phyloP scores from a whole-genome alignment of 1,140 invertebrate species.

The Wiebesia pumilae region DNA sequence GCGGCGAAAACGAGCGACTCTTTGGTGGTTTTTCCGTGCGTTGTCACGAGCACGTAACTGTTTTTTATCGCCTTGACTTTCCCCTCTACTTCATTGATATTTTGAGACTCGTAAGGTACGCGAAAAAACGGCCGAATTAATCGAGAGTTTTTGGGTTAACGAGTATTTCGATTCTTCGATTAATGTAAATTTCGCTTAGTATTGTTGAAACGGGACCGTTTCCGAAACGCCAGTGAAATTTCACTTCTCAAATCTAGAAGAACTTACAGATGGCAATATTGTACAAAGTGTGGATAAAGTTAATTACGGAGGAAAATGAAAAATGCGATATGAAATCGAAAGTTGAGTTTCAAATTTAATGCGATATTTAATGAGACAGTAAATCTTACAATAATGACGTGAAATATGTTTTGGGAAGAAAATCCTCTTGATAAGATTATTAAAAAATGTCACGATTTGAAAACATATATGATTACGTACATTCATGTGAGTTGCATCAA shows the following conservation, averaged over 20 bases:
- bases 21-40: neutral
- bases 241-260: neutral
- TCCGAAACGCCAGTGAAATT: neutral
- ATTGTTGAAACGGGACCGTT: neutral
- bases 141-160: neutral
- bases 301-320: neutral
- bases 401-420: neutral
- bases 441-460: neutral
- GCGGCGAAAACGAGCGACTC: neutral
- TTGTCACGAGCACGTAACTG: neutral
- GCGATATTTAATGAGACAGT: neutral
- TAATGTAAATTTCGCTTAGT: neutral
- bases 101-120: neutral
- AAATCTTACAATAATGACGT: neutral
- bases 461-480: neutral
- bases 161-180: neutral
- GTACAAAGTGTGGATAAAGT: neutral
- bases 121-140: neutral
- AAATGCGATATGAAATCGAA: neutral
- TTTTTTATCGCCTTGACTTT: neutral
- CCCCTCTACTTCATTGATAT: neutral
- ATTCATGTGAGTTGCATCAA: neutral
- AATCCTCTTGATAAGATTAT: neutral
- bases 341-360: neutral
- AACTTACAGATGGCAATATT: no score